Evolutionary conservation across 1,140 invertebrate species (phyloP).

Genomic region (Bombus difficillimus): DNA sequence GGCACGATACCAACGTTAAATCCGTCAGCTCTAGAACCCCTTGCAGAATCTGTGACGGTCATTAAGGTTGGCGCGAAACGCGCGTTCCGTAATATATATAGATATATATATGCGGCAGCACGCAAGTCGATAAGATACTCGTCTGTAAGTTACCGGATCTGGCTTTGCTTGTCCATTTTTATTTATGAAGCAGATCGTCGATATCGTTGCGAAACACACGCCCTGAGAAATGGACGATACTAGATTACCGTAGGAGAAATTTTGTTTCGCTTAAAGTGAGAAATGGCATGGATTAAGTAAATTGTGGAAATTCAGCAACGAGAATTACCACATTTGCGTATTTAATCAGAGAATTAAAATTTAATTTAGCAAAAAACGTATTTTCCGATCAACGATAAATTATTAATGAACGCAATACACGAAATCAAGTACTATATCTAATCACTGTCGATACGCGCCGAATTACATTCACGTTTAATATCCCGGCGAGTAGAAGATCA

Average conservation of each 20-base stretch:
- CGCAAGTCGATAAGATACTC: not conserved
- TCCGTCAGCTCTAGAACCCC: not conserved
- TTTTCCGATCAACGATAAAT: too few relatives aligned
- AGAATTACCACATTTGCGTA: not conserved
- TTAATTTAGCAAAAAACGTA: too few relatives aligned
- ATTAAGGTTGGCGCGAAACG: not conserved
- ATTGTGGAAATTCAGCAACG: not conserved
- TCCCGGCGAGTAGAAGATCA: not conserved
- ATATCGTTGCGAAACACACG: not conserved
- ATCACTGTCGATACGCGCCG: not conserved
- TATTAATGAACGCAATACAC: too few relatives aligned
- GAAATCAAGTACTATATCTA: too few relatives aligned
- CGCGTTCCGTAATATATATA: too few relatives aligned
- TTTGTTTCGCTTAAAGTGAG: not conserved
- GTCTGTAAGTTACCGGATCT: not conserved
- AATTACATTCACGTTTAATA: not conserved
- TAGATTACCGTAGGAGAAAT: not conserved
- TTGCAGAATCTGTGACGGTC: constrained; percentile 1
- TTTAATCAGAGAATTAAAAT: too few relatives aligned
- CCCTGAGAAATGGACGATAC: not conserved
- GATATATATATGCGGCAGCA: not conserved
- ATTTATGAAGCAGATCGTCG: not conserved
- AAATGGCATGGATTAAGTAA: not conserved
- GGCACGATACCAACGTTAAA: not conserved
- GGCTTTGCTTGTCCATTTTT: not conserved